Conservation (phyloP, 2,797 vertebrate genomes). For the Selene dorsalis region DNA sequence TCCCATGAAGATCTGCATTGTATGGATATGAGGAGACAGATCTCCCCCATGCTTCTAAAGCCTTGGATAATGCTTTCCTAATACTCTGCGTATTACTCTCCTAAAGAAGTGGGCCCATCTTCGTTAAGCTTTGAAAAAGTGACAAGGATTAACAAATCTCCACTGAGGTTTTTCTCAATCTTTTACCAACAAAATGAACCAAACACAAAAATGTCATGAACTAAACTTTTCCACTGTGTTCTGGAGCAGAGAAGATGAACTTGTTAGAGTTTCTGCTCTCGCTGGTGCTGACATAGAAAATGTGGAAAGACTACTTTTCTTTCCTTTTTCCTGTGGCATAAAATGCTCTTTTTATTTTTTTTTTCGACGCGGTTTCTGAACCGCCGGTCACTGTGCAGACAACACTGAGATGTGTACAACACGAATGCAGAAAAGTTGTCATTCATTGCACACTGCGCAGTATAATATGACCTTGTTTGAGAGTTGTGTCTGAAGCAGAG, state of each 20-base stretch:
- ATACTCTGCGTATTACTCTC: neutral
- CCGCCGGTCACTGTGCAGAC: constrained; percentile 48
- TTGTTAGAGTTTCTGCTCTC: neutral
- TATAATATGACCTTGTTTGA: constrained; percentile 63
- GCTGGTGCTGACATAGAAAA: neutral
- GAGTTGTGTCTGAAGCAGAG: constrained; percentile 59
- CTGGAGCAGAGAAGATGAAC: neutral
- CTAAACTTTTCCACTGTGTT: neutral
- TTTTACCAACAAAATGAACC: neutral
- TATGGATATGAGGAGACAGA: neutral
- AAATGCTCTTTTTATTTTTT: neutral
- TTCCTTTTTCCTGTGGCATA: neutral
- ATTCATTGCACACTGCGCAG: constrained; percentile 6
- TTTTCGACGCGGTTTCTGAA: neutral
- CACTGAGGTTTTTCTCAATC: neutral
- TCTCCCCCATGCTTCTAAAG: neutral
- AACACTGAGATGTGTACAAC: constrained; percentile 11
- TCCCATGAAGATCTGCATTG: neutral
- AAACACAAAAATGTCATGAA: neutral
- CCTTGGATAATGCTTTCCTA: neutral
- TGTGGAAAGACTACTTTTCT: neutral
- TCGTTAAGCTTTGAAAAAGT: neutral
- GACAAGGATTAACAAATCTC: neutral
- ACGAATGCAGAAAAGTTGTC: constrained; percentile 42
- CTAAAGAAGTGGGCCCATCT: neutral